Evolutionary conservation across 2,113 vertebrate species (phyloP).

Genomic region (Mixornis gularis): DNA sequence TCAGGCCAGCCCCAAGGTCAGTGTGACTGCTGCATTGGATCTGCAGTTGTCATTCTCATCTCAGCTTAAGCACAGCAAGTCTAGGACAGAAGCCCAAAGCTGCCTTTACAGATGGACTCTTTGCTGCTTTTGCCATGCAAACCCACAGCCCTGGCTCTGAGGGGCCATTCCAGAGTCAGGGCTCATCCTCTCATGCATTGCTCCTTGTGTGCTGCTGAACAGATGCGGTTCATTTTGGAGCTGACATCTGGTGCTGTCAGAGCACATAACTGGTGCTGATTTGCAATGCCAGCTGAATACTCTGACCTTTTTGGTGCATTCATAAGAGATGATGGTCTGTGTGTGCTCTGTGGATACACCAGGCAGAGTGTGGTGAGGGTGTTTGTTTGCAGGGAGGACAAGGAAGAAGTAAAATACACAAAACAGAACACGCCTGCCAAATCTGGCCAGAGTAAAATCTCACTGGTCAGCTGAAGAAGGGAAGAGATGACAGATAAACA

Average conservation of each 20-base stretch:
- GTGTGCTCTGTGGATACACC: neutral
- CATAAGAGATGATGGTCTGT: neutral
- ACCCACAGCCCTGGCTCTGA: neutral
- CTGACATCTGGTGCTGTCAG: slow-evolving; percentile 64
- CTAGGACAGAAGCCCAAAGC: neutral
- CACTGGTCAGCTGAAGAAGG: neutral
- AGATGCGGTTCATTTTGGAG: slow-evolving; percentile 50
- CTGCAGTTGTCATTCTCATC: neutral
- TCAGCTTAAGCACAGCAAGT: neutral
- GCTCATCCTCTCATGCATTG: neutral
- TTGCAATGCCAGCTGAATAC: slow-evolving; percentile 46
- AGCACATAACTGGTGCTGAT: slow-evolving; percentile 46
- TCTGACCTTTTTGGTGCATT: slow-evolving; percentile 19
- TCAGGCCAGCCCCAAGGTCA: neutral
- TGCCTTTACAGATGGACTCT: neutral
- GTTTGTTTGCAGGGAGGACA: neutral
- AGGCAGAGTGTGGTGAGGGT: neutral
- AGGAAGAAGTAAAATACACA: neutral
- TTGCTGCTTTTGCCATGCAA: neutral
- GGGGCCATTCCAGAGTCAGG: neutral
- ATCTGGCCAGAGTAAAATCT: neutral
- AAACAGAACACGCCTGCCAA: neutral
- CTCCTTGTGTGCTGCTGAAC: neutral
- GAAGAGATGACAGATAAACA: neutral
- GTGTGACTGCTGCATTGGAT: neutral